Conservation (phyloP, 2,888 invertebrate genomes). For the Congeria kusceri region DNA sequence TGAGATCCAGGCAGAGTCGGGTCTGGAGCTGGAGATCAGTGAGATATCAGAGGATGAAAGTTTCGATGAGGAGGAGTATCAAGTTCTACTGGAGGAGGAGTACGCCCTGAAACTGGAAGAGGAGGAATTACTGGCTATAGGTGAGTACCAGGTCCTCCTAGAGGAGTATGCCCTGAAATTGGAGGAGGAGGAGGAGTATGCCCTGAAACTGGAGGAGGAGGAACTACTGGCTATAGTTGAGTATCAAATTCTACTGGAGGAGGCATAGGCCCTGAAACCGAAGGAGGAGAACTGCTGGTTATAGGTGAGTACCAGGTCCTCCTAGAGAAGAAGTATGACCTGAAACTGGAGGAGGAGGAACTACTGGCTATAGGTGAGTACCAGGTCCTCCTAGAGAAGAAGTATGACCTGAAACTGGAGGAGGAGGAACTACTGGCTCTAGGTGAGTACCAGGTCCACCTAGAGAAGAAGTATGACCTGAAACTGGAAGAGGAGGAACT, state of each 20-base stretch:
- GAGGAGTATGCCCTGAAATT: no score
- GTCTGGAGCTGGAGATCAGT: constrained; percentile 27
- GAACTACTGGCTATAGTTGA: constrained; percentile 74
- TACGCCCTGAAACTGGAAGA: constrained; percentile 77
- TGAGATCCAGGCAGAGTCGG: constrained; percentile 21
- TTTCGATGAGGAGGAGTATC: constrained; percentile 39
- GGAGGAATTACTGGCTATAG: constrained; percentile 76
- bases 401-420: constrained; percentile 75
- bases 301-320: no score
- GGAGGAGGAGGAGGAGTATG: constrained; percentile 78
- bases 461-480: constrained; percentile 78
- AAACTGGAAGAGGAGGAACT: constrained; percentile 81
- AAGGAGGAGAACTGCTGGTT: no score
- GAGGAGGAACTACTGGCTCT: no score
- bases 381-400: constrained; percentile 74
- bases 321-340: no score
- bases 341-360: constrained; percentile 78
- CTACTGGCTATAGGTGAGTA: no score
- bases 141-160: constrained; percentile 68
- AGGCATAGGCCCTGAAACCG: no score
- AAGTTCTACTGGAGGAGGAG: constrained; percentile 76
- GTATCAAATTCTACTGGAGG: no score
- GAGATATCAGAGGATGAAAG: constrained; percentile 40
- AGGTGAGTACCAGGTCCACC: constrained; percentile 65
- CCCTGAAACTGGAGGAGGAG: constrained; percentile 79